Percentiles rank a stretch among this genome's conserved stretches.
These are phyloP conservation scores for Parus major DNA, from an alignment of 2,113 vertebrate genomes.

Conservation along the genomic window DNA sequence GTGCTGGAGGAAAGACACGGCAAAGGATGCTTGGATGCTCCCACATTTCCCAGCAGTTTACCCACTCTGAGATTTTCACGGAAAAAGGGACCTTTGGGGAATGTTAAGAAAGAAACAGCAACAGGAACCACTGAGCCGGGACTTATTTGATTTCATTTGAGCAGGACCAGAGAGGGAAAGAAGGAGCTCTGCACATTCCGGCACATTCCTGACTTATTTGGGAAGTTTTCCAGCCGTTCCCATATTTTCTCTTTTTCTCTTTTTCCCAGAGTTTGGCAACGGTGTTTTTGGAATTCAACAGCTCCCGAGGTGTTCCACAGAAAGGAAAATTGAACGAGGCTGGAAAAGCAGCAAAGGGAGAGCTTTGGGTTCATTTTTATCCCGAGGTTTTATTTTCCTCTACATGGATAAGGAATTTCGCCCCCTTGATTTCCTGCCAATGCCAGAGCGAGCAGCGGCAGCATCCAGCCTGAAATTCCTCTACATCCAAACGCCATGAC, in stretches of 20 bases:
- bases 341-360: neutral
- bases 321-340: neutral
- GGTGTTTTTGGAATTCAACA: neutral
- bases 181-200: neutral
- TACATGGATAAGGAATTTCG: neutral
- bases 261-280: fast-evolving
- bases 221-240: neutral
- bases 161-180: neutral
- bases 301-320: neutral
- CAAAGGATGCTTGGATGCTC: neutral
- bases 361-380: neutral
- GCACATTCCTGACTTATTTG: neutral
- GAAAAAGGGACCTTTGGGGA: neutral
- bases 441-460: fast-evolving
- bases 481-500: fast-evolving
- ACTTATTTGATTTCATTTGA: neutral
- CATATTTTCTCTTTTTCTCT: neutral
- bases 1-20: neutral
- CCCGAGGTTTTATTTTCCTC: neutral
- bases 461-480: neutral
- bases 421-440: neutral
- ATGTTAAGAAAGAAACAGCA: neutral
- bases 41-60: neutral
- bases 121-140: neutral
- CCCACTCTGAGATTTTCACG: neutral